Conservation (phyloP, 1,140 invertebrate species). For the Alviniconcha marisindica region DNA sequence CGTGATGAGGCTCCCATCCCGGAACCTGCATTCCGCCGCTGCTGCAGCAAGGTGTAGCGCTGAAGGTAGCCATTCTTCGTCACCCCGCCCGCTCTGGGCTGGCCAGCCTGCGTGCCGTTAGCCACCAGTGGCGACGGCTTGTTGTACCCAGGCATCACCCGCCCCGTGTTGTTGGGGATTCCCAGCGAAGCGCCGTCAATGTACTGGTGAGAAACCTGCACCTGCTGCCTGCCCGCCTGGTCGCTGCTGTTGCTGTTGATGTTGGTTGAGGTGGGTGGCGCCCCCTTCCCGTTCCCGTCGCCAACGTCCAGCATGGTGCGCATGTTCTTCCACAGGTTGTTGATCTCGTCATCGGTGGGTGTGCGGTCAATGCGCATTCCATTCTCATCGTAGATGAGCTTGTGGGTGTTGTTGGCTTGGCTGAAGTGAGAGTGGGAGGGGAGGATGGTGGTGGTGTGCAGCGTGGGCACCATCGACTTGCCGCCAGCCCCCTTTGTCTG, state of each 20-base stretch:
- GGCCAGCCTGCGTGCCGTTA: slow-evolving; percentile 47
- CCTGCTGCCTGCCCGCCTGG: slow-evolving; percentile 48
- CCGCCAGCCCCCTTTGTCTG: not conserved
- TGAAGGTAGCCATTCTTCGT: slow-evolving; percentile 50
- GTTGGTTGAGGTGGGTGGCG: slow-evolving; percentile 30
- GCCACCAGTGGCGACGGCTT: not conserved
- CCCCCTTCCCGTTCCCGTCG: not conserved
- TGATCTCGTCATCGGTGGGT: slow-evolving; percentile 75
- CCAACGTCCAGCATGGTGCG: slow-evolving; percentile 64
- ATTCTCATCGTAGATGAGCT: slow-evolving; percentile 63
- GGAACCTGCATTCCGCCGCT: slow-evolving; percentile 45
- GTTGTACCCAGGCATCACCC: not conserved
- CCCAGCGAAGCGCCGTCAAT: slow-evolving; percentile 67
- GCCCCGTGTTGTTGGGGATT: not conserved
- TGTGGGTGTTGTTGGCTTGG: slow-evolving; percentile 42
- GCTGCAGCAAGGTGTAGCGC: slow-evolving; percentile 62
- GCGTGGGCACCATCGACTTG: not conserved
- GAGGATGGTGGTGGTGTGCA: slow-evolving; percentile 34
- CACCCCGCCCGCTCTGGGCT: slow-evolving; percentile 25
- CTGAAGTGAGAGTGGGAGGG: slow-evolving; percentile 36
- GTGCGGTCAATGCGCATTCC: slow-evolving; percentile 70
- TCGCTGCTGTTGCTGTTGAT: slow-evolving; percentile 34
- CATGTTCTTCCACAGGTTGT: slow-evolving; percentile 74
- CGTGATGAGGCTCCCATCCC: not conserved
- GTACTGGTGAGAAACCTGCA: slow-evolving; percentile 61